Evolutionary conservation across 2,888 invertebrate genomes (phyloP).

Genomic region (Disparrhopalites patrizii): DNA sequence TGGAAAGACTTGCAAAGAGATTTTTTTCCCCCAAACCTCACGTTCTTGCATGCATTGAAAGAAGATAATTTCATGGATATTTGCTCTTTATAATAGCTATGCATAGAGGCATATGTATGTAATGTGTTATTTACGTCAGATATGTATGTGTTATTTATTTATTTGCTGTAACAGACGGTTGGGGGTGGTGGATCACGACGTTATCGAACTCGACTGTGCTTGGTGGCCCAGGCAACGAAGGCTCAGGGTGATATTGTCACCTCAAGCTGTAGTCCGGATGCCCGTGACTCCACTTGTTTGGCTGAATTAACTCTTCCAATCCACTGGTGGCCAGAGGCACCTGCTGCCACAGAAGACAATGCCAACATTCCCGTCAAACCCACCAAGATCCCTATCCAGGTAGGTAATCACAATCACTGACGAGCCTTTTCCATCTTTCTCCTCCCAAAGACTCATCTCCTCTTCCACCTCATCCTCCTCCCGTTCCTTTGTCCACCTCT

Average conservation of each 20-base stretch:
- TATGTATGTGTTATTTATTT: background rate
- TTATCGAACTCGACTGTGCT: slow-evolving; percentile 46
- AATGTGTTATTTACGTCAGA: background rate
- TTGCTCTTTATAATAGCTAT: no score
- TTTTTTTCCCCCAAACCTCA: no score
- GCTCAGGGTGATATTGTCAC: slow-evolving; percentile 56
- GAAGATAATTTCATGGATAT: no score
- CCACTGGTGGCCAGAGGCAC: slow-evolving; percentile 82
- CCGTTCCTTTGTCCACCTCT: no score
- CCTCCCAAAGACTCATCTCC: no score
- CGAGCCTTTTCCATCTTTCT: no score
- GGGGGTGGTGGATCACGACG: slow-evolving; percentile 36
- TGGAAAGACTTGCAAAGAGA: no score
- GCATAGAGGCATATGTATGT: background rate
- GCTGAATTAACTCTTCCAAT: slow-evolving; percentile 83
- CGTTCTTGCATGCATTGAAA: no score
- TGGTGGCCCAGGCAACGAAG: slow-evolving; percentile 50
- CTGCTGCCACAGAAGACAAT: slow-evolving; percentile 55
- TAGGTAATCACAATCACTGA: no score
- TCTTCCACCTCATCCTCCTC: no score
- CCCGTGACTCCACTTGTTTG: slow-evolving; percentile 87
- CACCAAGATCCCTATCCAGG: slow-evolving; percentile 48
- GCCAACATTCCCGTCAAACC: slow-evolving; percentile 51
- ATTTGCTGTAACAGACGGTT: background rate
- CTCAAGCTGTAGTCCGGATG: slow-evolving; percentile 88